Conservation (phyloP, 2,797 vertebrate genomes). For the Ctenopoma kingsleyae region DNA sequence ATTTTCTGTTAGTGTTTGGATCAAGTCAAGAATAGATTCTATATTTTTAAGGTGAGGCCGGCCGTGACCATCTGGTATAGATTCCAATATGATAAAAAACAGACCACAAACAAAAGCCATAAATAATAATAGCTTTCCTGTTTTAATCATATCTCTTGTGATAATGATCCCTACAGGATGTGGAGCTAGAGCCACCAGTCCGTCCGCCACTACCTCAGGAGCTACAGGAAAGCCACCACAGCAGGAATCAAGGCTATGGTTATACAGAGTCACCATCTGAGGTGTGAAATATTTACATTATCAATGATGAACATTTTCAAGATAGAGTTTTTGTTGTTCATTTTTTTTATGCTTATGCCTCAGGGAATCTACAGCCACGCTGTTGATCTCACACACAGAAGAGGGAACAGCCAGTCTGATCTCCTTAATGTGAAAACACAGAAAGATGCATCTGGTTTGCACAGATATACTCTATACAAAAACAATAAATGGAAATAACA, state of each 20-base stretch:
- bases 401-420: slow-evolving; percentile 70
- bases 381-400: slow-evolving; percentile 57
- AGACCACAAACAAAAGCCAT: too few relatives aligned
- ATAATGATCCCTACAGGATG: slow-evolving; percentile 60
- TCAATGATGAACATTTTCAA: not conserved
- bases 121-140: too few relatives aligned
- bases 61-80: not conserved
- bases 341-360: slow-evolving; percentile 32
- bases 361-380: slow-evolving; percentile 71
- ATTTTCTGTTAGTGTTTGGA: not conserved
- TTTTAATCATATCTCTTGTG: not conserved
- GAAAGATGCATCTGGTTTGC: slow-evolving; percentile 69
- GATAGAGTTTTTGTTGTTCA: not conserved
- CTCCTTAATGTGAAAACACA: slow-evolving; percentile 71
- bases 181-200: slow-evolving; percentile 73
- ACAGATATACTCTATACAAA: slow-evolving; percentile 26
- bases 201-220: slow-evolving; percentile 83
- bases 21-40: not conserved
- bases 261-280: slow-evolving; percentile 75
- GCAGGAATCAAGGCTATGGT: slow-evolving; percentile 44
- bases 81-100: not conserved
- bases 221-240: slow-evolving; percentile 65
- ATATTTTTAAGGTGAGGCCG: not conserved
- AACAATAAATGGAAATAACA: slow-evolving; percentile 2
- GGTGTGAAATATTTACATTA: slow-evolving; percentile 50